Evolutionary conservation across 1,140 invertebrate genomes (phyloP).

Genomic region (Orchestia grillus): DNA sequence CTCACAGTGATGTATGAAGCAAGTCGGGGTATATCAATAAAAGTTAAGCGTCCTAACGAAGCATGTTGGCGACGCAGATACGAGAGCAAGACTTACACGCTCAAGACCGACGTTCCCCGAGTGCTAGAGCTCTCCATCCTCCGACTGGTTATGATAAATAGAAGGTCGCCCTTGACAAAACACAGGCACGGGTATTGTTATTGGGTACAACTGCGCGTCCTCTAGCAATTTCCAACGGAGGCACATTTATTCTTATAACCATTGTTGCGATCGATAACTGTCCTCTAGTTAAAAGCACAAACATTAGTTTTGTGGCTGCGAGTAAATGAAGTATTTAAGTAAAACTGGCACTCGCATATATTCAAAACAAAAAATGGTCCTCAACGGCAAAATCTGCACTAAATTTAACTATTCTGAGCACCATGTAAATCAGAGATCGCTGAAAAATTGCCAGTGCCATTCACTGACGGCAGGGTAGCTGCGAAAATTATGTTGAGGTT

Average conservation of each 20-base stretch:
- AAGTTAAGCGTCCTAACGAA: background rate
- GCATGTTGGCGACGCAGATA: background rate
- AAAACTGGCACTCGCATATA: too few species aligned
- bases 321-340: background rate
- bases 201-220: background rate
- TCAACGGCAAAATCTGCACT: too few species aligned
- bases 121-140: background rate
- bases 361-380: too few species aligned
- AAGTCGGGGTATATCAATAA: background rate
- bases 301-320: background rate
- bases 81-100: background rate
- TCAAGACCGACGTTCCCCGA: background rate
- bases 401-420: too few species aligned
- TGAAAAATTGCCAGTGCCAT: too few species aligned
- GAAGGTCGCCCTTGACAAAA: background rate
- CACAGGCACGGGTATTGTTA: background rate
- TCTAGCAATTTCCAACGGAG: background rate
- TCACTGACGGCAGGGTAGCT: background rate
- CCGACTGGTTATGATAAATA: conserved; percentile 8
- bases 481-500: background rate
- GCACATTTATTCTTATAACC: background rate
- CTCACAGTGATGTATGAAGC: conserved; percentile 7
- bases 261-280: background rate
- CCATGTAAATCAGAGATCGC: too few species aligned
- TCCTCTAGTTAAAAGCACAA: background rate